phyloP scores from a whole-genome alignment of 2,888 invertebrate species.

The Plebejus argus region DNA sequence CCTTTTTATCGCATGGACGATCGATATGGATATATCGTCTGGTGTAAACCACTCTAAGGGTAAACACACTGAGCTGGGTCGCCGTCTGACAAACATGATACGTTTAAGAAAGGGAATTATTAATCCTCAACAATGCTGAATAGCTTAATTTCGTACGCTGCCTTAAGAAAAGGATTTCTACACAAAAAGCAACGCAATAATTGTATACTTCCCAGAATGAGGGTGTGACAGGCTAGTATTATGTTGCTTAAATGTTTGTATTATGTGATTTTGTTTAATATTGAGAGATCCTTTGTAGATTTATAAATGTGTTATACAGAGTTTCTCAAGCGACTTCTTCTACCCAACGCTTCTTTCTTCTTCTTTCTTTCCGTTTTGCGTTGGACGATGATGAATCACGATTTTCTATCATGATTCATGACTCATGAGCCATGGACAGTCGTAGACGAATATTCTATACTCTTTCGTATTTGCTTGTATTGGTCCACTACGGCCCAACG shows the following conservation, averaged over 20 bases:
- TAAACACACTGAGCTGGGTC: slow-evolving; percentile 18
- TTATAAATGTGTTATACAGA: neutral
- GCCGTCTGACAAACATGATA: slow-evolving; percentile 16
- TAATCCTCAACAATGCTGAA: neutral
- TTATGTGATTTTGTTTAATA: neutral
- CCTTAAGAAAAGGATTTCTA: neutral
- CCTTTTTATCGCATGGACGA: neutral
- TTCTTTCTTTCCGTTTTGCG: too few relatives aligned
- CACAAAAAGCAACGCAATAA: neutral
- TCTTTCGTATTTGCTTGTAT: too few relatives aligned
- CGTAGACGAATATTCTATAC: too few relatives aligned
- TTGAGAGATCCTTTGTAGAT: neutral
- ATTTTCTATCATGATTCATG: too few relatives aligned
- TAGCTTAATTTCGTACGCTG: neutral
- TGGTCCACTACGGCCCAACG: too few relatives aligned
- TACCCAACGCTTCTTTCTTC: too few relatives aligned
- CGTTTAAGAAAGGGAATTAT: slow-evolving; percentile 16
- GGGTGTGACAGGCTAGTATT: neutral
- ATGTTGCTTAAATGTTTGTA: neutral
- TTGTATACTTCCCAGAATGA: neutral
- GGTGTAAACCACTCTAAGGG: neutral
- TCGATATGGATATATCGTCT: neutral
- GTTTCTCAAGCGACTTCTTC: too few relatives aligned
- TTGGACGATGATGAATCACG: too few relatives aligned
- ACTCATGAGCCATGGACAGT: too few relatives aligned